A percentile compares a stretch with the other conserved stretches of the same genome.
Evolutionary conservation across 2,113 vertebrate species (phyloP).

Genomic region (Nicator chloris): DNA sequence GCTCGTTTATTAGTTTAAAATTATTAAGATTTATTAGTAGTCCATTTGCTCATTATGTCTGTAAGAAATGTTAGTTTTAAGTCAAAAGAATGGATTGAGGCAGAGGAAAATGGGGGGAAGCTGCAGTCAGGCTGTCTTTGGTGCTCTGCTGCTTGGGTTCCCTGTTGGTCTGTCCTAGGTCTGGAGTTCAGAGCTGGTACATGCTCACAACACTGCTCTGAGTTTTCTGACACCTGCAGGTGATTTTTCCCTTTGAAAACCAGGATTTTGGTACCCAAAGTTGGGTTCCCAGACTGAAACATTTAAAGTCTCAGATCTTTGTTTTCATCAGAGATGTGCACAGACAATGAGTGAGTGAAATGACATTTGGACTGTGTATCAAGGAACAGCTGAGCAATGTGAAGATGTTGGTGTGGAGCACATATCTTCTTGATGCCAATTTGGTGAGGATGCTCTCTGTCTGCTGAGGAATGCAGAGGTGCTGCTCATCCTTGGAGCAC

Average conservation of each 20-base stretch:
- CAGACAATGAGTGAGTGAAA: background rate
- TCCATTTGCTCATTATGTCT: background rate
- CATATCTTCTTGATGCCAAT: background rate
- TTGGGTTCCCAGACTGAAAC: background rate
- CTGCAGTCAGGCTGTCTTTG: background rate
- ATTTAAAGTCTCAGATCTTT: background rate
- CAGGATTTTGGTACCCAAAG: background rate
- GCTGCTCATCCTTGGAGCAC: background rate
- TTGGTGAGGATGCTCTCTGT: background rate
- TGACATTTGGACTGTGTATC: background rate
- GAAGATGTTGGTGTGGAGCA: background rate
- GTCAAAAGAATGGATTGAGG: background rate
- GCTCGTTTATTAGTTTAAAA: background rate
- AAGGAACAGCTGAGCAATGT: background rate
- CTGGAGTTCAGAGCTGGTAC: background rate
- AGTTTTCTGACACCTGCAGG: background rate
- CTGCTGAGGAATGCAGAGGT: background rate
- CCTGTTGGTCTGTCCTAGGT: background rate
- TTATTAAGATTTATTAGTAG: background rate
- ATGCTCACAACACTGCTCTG: background rate
- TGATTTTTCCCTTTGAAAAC: background rate
- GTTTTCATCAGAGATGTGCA: background rate
- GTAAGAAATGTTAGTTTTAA: background rate
- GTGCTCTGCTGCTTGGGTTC: background rate
- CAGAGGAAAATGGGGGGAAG: background rate